Evolutionary conservation across 2,888 invertebrate species (phyloP).

Genomic region (Lymantria dispar): DNA sequence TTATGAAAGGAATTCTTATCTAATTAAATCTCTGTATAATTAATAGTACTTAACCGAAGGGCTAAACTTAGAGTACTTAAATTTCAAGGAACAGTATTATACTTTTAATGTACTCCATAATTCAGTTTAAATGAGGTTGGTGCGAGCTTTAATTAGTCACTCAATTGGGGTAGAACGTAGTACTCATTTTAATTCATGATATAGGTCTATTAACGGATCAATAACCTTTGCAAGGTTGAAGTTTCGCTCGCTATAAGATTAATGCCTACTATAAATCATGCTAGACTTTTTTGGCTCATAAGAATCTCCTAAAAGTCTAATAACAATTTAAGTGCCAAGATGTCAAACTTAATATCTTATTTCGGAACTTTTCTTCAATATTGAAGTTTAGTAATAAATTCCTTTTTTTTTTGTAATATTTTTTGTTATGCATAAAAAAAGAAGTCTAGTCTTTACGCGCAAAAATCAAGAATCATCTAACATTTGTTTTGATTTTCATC

Average conservation of each 20-base stretch:
- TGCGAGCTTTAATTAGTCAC: conserved; percentile 28
- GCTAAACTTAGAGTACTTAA: neutral
- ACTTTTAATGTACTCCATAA: conserved; percentile 12
- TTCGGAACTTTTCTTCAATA: neutral
- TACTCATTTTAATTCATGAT: conserved; percentile 16
- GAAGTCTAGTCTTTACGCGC: too few species aligned
- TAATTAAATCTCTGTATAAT: neutral
- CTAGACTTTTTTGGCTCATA: conserved; percentile 16
- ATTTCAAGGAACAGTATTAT: conserved; percentile 2
- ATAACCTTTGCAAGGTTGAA: conserved; percentile 11
- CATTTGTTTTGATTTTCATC: too few species aligned
- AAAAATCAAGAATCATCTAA: too few species aligned
- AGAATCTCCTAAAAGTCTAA: conserved; percentile 15
- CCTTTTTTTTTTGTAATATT: too few species aligned
- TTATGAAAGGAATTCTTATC: neutral
- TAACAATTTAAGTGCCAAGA: conserved; percentile 11
- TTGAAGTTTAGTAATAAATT: neutral
- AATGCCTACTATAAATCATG: conserved; percentile 20
- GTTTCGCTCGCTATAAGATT: neutral
- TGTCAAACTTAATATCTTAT: conserved; percentile 4
- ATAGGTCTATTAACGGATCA: conserved; percentile 14
- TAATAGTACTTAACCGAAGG: neutral
- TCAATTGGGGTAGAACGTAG: conserved; percentile 8
- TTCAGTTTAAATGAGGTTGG: conserved; percentile 15
- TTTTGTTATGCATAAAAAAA: too few species aligned